Conservation (phyloP, 2,113 vertebrate genomes). For the Tyto alba region DNA sequence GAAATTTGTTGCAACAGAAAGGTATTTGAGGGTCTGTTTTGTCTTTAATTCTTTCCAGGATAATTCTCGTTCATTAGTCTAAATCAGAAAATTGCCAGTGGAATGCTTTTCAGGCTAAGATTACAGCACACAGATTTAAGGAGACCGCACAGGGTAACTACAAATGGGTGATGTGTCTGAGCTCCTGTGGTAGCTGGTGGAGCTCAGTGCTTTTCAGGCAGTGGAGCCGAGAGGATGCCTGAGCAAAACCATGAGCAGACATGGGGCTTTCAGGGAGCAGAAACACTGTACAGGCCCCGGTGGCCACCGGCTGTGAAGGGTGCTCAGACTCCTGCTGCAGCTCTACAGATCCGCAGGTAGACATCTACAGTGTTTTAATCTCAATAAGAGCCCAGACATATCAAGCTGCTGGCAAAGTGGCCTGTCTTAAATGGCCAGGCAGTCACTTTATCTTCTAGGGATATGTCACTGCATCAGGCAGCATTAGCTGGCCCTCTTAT, state of each 20-base stretch:
- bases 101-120: background rate
- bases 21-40: background rate
- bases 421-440: background rate
- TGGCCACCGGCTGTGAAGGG: background rate
- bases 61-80: background rate
- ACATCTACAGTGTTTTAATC: background rate
- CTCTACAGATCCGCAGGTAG: background rate
- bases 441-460: background rate
- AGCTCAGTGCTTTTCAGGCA: background rate
- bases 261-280: fast-evolving
- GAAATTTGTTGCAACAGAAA: background rate
- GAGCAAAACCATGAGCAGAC: background rate
- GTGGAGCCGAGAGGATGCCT: background rate
- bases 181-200: background rate
- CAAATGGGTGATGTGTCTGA: background rate
- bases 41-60: background rate
- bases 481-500: background rate
- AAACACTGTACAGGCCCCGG: fast-evolving
- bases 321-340: background rate
- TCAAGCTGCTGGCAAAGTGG: background rate
- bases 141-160: background rate
- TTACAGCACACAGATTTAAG: background rate
- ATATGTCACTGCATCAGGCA: background rate
- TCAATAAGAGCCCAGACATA: background rate
- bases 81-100: background rate